Conservation (phyloP, 2,113 vertebrate species). For the Tiliqua scincoides region DNA sequence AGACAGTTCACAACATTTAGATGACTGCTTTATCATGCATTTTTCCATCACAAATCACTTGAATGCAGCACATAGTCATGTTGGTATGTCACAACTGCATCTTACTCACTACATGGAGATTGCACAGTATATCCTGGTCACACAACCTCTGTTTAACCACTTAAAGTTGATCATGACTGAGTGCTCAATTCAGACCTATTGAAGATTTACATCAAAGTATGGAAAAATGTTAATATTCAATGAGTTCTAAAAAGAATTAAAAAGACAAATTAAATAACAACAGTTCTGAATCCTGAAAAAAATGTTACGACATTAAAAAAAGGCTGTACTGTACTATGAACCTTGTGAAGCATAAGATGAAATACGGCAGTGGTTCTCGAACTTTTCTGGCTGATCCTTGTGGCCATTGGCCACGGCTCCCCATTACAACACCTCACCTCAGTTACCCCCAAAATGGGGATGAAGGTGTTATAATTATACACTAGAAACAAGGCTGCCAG, state of each 20-base stretch:
- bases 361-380: too few species aligned
- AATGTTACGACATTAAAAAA: background rate
- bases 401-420: too few species aligned
- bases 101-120: background rate
- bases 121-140: background rate
- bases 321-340: background rate
- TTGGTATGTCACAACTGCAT: accelerated
- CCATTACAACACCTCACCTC: too few species aligned
- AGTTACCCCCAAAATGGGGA: too few species aligned
- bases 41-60: background rate
- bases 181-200: background rate
- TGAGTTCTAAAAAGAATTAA: background rate
- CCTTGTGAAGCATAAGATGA: background rate
- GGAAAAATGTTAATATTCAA: background rate
- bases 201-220: background rate
- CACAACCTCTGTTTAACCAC: background rate
- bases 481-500: too few species aligned
- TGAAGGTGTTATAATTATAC: too few species aligned
- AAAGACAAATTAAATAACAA: background rate
- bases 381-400: too few species aligned
- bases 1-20: too few species aligned
- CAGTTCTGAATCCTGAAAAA: background rate
- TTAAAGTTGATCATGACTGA: background rate
- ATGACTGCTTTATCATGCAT: too few species aligned
- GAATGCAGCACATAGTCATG: background rate